Evolutionary conservation across 2,797 vertebrate genomes (phyloP).

Genomic region (Esox lucius): DNA sequence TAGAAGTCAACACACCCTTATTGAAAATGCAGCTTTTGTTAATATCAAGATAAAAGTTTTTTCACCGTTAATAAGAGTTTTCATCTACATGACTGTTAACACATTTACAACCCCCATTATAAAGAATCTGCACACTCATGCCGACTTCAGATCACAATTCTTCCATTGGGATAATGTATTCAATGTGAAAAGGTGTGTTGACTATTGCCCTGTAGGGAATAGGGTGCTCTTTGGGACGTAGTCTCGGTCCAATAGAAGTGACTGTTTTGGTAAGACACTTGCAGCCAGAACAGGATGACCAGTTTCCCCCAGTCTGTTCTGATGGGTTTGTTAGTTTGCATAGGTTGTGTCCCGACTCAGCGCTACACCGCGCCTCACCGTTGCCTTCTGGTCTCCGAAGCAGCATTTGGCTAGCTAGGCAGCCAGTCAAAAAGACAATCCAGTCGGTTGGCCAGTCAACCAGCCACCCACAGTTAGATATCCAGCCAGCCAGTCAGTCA

Average conservation of each 20-base stretch:
- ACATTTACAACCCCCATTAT: no score
- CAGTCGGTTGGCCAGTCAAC: neutral
- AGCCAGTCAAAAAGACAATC: neutral
- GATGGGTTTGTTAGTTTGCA: slow-evolving; percentile 38
- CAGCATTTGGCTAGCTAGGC: neutral
- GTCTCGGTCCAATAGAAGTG: neutral
- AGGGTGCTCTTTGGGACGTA: neutral
- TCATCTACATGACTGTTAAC: no score
- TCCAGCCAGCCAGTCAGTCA: neutral
- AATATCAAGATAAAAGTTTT: no score
- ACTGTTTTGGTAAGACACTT: neutral
- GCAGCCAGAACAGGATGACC: neutral
- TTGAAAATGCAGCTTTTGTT: no score
- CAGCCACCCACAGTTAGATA: neutral
- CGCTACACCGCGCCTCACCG: slow-evolving; percentile 33
- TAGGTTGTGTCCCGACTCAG: slow-evolving; percentile 40
- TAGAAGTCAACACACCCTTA: no score
- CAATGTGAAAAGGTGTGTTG: no score
- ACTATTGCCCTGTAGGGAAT: neutral
- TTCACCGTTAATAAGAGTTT: no score
- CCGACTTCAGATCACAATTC: no score
- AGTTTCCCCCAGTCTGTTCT: slow-evolving; percentile 7
- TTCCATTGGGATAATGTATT: no score
- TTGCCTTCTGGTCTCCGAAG: neutral
- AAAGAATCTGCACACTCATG: no score